Conservation (phyloP, 2,888 invertebrate species). For the Andrena bucephala region DNA sequence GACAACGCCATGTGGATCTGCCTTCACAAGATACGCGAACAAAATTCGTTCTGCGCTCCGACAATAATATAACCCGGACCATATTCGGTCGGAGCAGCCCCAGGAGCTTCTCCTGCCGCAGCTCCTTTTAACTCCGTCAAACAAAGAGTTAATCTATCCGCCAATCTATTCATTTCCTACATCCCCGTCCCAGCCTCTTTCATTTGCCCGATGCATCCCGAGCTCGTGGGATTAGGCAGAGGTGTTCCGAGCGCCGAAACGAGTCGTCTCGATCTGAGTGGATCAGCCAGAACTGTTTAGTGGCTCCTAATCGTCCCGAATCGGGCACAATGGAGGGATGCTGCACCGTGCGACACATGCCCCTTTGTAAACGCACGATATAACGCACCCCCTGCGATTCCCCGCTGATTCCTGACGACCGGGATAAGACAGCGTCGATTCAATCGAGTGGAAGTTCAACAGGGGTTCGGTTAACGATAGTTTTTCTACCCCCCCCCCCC, state of each 20-base stretch:
- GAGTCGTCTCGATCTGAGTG: conserved; percentile 71
- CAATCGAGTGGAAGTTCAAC: conserved; percentile 70
- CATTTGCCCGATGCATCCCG: conserved; percentile 74
- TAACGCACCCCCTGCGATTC: conserved; percentile 57
- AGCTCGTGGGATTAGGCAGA: conserved; percentile 77
- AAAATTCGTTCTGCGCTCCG: not conserved
- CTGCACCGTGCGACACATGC: conserved; percentile 71
- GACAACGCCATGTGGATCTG: no score
- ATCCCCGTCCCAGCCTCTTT: conserved; percentile 41
- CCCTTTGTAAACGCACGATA: conserved; percentile 65
- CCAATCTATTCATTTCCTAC: conserved; percentile 48
- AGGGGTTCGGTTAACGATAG: conserved; percentile 55
- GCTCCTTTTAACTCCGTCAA: conserved; percentile 40
- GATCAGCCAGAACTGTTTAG: conserved; percentile 73
- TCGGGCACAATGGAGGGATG: conserved; percentile 69
- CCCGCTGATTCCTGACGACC: conserved; percentile 57
- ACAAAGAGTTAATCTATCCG: conserved; percentile 58
- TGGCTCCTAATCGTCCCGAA: conserved; percentile 75
- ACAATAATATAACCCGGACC: not conserved
- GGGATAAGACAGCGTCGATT: conserved; percentile 70
- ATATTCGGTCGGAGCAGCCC: conserved; percentile 15
- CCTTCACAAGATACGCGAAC: not conserved
- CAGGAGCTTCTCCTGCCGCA: conserved; percentile 5
- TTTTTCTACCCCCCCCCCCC: conserved; percentile 44
- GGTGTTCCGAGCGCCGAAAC: conserved; percentile 64